These are phyloP conservation scores for Spodoptera picta DNA, from an alignment of 2,888 invertebrate genomes.

Conservation along the genomic window DNA sequence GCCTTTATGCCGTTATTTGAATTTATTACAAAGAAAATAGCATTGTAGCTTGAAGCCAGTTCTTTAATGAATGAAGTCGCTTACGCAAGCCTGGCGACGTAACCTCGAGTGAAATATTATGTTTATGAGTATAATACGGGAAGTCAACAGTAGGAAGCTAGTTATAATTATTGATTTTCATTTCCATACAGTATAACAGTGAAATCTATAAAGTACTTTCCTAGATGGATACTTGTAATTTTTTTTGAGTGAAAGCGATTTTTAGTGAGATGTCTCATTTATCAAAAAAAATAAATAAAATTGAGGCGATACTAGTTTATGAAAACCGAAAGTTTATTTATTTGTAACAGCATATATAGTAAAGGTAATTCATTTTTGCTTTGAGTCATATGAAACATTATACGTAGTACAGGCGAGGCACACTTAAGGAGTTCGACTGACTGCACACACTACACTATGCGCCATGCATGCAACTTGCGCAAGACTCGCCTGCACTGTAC, in stretches of 20 bases:
- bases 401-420: slow-evolving; percentile 2
- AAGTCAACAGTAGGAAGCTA: slow-evolving; percentile 38
- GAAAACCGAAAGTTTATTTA: no score
- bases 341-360: no score
- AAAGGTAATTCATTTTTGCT: background rate
- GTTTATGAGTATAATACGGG: slow-evolving; percentile 19
- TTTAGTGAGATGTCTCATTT: background rate
- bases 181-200: no score
- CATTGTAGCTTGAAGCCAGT: slow-evolving; percentile 23
- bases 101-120: slow-evolving; percentile 41
- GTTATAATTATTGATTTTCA: slow-evolving; percentile 27
- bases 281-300: background rate
- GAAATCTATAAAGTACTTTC: no score
- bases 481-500: slow-evolving; percentile 20
- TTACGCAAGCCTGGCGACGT: slow-evolving; percentile 46
- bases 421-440: slow-evolving; percentile 16
- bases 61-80: slow-evolving; percentile 52
- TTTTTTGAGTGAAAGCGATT: background rate
- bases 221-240: no score
- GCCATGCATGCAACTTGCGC: slow-evolving; percentile 25
- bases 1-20: background rate
- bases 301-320: background rate
- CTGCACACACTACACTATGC: slow-evolving; percentile 15
- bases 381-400: slow-evolving; percentile 19
- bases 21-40: slow-evolving; percentile 4